Conservation (phyloP, 2,113 vertebrate species). For the Acanthisitta chloris region DNA sequence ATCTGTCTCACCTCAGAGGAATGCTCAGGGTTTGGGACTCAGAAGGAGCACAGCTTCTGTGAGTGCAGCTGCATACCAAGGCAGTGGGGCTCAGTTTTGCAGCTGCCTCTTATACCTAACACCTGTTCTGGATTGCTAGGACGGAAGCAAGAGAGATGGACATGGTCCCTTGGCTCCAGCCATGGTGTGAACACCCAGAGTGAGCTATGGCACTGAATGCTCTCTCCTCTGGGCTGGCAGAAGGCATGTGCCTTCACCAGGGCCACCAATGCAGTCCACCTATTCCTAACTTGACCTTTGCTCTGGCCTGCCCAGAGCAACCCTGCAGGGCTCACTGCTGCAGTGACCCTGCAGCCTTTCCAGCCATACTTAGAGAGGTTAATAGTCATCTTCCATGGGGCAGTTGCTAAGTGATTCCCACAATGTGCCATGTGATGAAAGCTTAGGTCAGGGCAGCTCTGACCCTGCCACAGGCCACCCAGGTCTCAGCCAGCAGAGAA, state of each 20-base stretch:
- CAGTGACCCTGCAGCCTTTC: not conserved
- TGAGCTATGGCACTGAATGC: fast-evolving
- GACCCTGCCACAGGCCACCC: not conserved
- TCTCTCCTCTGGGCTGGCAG: not conserved
- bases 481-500: not conserved
- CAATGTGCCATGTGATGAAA: not conserved
- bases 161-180: not conserved
- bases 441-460: not conserved
- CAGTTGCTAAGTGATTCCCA: not conserved
- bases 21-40: not conserved
- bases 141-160: not conserved
- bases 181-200: fast-evolving
- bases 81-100: not conserved
- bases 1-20: not conserved
- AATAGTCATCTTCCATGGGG: not conserved
- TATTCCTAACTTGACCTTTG: fast-evolving
- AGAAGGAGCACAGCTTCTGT: not conserved
- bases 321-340: fast-evolving
- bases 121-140: not conserved
- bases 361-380: not conserved
- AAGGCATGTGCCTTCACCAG: not conserved
- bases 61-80: not conserved
- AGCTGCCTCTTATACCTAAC: not conserved
- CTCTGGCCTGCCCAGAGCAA: not conserved
- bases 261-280: not conserved